Percentiles rank a stretch among this genome's conserved stretches.
Evolutionary conservation across 2,888 invertebrate genomes (phyloP).

Genomic region (Digitonthophagus gazella): DNA sequence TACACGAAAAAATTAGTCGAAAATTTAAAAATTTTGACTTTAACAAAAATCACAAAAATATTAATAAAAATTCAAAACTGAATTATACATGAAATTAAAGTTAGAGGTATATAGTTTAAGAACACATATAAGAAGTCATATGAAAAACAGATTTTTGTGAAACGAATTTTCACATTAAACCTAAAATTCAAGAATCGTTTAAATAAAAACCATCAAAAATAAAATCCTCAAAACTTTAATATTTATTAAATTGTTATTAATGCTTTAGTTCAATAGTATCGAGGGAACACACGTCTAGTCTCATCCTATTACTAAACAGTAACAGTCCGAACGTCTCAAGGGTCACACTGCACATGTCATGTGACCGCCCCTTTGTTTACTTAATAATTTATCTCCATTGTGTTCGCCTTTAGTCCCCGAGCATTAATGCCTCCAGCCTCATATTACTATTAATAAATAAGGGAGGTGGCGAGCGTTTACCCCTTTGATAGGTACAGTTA

Average conservation of each 20-base stretch:
- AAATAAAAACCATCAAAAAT: too few relatives aligned
- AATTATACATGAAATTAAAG: too few relatives aligned
- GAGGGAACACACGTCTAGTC: neutral
- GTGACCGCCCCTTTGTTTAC: slow-evolving; percentile 24
- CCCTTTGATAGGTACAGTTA: neutral
- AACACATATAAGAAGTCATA: too few relatives aligned
- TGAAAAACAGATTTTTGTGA: too few relatives aligned
- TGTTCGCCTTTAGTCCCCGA: slow-evolving; percentile 20
- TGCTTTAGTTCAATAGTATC: neutral
- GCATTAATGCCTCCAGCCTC: slow-evolving; percentile 18
- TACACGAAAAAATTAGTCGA: too few relatives aligned
- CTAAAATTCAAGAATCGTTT: too few relatives aligned
- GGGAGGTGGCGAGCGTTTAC: neutral
- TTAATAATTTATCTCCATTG: slow-evolving; percentile 27
- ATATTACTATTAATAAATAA: slow-evolving; percentile 16
- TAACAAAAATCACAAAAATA: too few relatives aligned
- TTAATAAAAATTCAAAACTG: too few relatives aligned
- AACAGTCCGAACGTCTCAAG: slow-evolving; percentile 14
- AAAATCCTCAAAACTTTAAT: too few relatives aligned
- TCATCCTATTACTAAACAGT: neutral
- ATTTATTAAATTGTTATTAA: neutral
- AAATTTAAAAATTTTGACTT: too few relatives aligned
- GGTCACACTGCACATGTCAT: slow-evolving; percentile 23
- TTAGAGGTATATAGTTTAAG: too few relatives aligned
- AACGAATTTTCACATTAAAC: too few relatives aligned